phyloP scores from a whole-genome alignment of 2,888 invertebrate genomes.

The Drosophila villosipedis region DNA sequence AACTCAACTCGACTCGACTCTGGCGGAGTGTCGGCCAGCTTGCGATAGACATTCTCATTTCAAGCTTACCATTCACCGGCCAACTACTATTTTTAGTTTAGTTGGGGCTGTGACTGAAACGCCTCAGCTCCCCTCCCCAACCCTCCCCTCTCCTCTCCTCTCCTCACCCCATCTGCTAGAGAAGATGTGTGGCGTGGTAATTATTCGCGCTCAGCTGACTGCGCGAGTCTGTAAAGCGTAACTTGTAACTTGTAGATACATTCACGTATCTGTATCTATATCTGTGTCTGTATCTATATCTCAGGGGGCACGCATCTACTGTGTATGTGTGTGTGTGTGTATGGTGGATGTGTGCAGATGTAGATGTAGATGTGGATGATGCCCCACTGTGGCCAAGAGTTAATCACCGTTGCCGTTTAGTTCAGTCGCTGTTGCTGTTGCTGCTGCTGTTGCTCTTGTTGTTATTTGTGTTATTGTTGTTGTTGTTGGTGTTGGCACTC shows the following conservation, averaged over 20 bases:
- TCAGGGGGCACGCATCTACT: constrained; percentile 68
- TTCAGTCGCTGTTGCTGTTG: constrained; percentile 42
- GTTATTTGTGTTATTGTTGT: constrained; percentile 1
- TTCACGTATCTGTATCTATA: constrained; percentile 63
- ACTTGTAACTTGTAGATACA: constrained; percentile 79
- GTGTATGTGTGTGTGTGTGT: constrained; percentile 28
- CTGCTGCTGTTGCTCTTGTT: constrained; percentile 42
- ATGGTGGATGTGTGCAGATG: constrained; percentile 26
- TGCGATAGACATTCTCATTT: constrained; percentile 67
- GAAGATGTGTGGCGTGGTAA: constrained; percentile 70
- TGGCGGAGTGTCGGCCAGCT: constrained; percentile 33
- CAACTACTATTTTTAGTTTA: constrained; percentile 55
- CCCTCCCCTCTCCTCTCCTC: neutral
- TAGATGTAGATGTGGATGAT: constrained; percentile 16
- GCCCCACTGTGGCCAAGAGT: constrained; percentile 65
- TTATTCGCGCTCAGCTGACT: constrained; percentile 83
- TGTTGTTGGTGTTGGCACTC: constrained; percentile 43
- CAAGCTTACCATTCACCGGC: constrained; percentile 62
- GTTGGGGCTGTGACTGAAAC: constrained; percentile 59
- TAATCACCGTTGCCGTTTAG: constrained; percentile 81
- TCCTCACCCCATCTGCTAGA: neutral
- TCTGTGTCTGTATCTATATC: constrained; percentile 71
- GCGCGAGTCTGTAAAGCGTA: constrained; percentile 78
- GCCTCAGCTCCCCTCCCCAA: constrained; percentile 34
- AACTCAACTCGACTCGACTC: constrained; percentile 3